Percentiles rank a stretch among this genome's conserved stretches.
Conservation (phyloP, 1,140 invertebrate genomes). For the Thalassaphorura encarpata region DNA sequence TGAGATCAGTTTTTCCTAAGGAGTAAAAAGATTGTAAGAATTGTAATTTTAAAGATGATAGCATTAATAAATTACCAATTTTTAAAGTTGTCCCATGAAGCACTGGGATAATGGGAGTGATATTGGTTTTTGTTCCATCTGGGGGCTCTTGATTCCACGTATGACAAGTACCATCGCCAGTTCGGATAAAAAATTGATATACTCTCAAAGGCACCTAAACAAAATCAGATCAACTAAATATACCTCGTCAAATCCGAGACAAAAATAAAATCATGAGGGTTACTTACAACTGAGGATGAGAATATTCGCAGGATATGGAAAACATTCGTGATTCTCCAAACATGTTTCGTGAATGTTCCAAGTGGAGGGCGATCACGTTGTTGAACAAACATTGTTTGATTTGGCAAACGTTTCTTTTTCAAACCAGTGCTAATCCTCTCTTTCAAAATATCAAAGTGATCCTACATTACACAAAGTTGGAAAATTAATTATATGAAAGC, state of each 20-base stretch:
- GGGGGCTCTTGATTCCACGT: constrained; percentile 47
- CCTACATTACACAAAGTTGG: constrained; percentile 36
- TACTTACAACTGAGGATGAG: constrained; percentile 52
- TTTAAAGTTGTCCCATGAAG: constrained; percentile 59
- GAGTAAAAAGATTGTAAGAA: constrained; percentile 20
- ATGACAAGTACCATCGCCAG: constrained; percentile 54
- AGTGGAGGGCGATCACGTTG: constrained; percentile 52
- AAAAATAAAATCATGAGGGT: neutral
- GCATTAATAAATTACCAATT: constrained; percentile 48
- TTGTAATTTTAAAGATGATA: neutral
- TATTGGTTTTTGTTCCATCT: constrained; percentile 38
- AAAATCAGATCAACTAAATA: constrained; percentile 3
- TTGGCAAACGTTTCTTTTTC: constrained; percentile 57
- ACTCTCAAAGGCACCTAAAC: constrained; percentile 52
- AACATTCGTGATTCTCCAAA: constrained; percentile 63
- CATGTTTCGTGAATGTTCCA: constrained; percentile 61
- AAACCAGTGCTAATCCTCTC: constrained; percentile 53
- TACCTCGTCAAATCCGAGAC: neutral
- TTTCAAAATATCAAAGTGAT: constrained; percentile 59
- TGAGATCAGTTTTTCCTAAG: constrained; percentile 47
- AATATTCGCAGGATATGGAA: constrained; percentile 65
- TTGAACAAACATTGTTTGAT: constrained; percentile 47
- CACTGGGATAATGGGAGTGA: constrained; percentile 50
- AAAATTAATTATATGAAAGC: neutral
- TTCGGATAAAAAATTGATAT: constrained; percentile 55